These are phyloP conservation scores for Stramonita haemastoma DNA, from an alignment of 2,888 invertebrate species.

Conservation along the genomic window DNA sequence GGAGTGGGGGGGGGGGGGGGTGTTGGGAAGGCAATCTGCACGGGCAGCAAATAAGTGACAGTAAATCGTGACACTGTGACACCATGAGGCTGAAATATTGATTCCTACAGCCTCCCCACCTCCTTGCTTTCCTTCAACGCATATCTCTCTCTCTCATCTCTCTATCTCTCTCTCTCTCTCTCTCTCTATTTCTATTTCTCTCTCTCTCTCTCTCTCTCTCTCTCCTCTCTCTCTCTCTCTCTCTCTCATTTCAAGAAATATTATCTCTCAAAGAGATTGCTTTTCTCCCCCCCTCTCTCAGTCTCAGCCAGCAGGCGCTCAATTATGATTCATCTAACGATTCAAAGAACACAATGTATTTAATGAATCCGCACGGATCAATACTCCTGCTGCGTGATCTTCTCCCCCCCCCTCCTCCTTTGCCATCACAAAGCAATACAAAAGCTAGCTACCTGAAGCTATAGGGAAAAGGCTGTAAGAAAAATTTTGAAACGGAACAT, in stretches of 20 bases:
- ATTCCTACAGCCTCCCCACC: constrained; percentile 10
- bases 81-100: constrained; percentile 36
- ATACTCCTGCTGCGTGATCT: not conserved
- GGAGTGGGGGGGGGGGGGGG: not conserved
- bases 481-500: too few relatives aligned
- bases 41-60: constrained; percentile 28
- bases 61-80: constrained; percentile 40
- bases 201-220: not conserved
- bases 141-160: not conserved
- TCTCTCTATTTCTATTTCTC: not conserved
- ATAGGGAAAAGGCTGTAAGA: too few relatives aligned
- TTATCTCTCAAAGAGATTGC: not conserved
- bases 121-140: not conserved
- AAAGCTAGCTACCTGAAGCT: too few relatives aligned
- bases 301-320: not conserved
- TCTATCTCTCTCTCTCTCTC: constrained; percentile 12
- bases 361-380: not conserved
- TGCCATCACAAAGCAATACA: not conserved
- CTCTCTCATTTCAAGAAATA: not conserved
- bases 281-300: constrained; percentile 1
- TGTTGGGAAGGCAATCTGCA: constrained; percentile 18
- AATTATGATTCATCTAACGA: constrained; percentile 12
- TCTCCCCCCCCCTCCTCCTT: not conserved
- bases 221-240: not conserved
- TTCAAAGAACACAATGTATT: not conserved